Percentiles rank a stretch among this genome's conserved stretches.
Conservation (phyloP, 2,888 invertebrate genomes). For the Idaea biselata region DNA sequence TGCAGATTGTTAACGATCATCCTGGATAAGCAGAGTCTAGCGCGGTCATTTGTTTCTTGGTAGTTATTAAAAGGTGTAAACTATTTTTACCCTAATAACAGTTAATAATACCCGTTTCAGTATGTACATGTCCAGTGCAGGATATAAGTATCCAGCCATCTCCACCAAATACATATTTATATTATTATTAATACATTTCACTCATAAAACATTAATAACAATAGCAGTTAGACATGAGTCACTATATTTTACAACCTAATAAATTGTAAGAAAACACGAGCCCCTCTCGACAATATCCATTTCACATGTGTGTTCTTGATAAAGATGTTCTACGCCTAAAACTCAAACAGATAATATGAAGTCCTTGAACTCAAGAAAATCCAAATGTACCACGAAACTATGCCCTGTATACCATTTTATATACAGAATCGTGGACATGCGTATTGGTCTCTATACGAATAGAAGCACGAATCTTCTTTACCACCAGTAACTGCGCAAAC, state of each 20-base stretch:
- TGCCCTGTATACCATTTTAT: slow-evolving; percentile 70
- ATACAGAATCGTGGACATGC: slow-evolving; percentile 77
- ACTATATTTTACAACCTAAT: not conserved
- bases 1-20: no score
- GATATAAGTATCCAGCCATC: no score
- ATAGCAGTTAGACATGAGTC: not conserved
- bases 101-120: no score
- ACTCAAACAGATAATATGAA: slow-evolving; percentile 67
- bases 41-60: no score
- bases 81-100: no score
- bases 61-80: no score
- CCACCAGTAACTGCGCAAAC: slow-evolving; percentile 42
- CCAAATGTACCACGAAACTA: slow-evolving; percentile 76
- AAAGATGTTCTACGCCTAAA: slow-evolving; percentile 49
- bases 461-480: slow-evolving; percentile 74
- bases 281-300: slow-evolving; percentile 29
- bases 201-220: not conserved
- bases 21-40: no score
- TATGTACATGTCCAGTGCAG: no score
- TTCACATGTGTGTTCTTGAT: slow-evolving; percentile 38
- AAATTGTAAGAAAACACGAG: slow-evolving; percentile 10
- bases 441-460: slow-evolving; percentile 75
- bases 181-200: not conserved
- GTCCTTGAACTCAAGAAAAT: slow-evolving; percentile 78
- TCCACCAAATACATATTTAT: not conserved